Evolutionary conservation across 2,797 vertebrate species (phyloP).

Genomic region (Enteromius paludinosus): DNA sequence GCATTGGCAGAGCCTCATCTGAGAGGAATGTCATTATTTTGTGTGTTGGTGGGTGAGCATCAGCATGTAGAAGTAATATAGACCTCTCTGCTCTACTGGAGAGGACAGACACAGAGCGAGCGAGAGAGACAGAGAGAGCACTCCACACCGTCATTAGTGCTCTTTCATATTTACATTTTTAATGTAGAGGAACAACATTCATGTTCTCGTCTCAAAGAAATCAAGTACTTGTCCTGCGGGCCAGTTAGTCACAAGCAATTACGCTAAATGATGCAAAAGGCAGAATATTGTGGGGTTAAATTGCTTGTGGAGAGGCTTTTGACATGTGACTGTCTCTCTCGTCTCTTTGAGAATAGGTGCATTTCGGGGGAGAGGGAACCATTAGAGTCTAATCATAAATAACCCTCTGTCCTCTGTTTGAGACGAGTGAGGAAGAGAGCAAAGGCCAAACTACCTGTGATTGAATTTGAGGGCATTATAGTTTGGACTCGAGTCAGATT

Average conservation of each 20-base stretch:
- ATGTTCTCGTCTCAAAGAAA: conserved; percentile 60
- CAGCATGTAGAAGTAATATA: conserved; percentile 45
- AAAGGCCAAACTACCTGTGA: conserved; percentile 43
- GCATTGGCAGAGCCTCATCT: conserved; percentile 18
- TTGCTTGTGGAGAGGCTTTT: conserved; percentile 57
- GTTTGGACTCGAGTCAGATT: conserved; percentile 50
- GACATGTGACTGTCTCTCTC: conserved; percentile 57
- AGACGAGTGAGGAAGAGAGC: conserved; percentile 48
- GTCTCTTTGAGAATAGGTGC: conserved; percentile 53
- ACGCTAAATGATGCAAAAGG: conserved; percentile 62
- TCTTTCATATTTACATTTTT: conserved; percentile 64
- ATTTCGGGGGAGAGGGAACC: conserved; percentile 46
- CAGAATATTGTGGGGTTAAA: conserved; percentile 49
- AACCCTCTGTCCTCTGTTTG: conserved; percentile 52
- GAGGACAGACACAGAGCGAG: conserved; percentile 50
- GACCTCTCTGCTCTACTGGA: conserved; percentile 62
- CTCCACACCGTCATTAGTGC: conserved; percentile 63
- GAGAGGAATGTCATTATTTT: conserved; percentile 22
- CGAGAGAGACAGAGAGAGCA: conserved; percentile 63
- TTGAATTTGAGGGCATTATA: conserved; percentile 53
- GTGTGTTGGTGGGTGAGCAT: conserved; percentile 4
- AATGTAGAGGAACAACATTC: conserved; percentile 65
- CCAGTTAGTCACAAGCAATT: conserved; percentile 58
- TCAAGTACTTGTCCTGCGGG: conserved; percentile 59
- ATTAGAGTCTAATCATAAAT: conserved; percentile 67